Percentiles rank a stretch among this genome's conserved stretches.
phyloP scores from a whole-genome alignment of 2,888 invertebrate species.

The Phaedon cochleariae region DNA sequence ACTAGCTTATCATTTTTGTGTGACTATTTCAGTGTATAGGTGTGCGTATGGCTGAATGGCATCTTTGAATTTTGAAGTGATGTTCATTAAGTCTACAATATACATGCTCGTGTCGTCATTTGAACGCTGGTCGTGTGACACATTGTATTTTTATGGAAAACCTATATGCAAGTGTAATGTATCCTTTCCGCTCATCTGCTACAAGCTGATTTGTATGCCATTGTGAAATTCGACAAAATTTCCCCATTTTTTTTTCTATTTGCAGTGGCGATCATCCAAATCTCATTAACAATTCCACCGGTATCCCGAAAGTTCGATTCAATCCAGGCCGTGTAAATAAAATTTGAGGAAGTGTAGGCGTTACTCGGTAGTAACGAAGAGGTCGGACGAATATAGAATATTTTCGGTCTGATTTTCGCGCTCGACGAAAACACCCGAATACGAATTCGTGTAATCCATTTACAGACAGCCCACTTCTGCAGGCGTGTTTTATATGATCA shows the following conservation, averaged over 20 bases:
- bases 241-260: not conserved
- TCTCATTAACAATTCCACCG: slow-evolving; percentile 8
- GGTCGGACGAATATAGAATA: slow-evolving; percentile 52
- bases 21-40: too few relatives aligned
- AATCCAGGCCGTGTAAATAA: slow-evolving; percentile 25
- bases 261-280: slow-evolving; percentile 4
- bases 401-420: slow-evolving; percentile 49
- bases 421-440: slow-evolving; percentile 41
- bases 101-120: too few relatives aligned
- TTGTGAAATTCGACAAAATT: not conserved
- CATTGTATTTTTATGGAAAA: too few relatives aligned
- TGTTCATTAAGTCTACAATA: too few relatives aligned
- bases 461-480: slow-evolving; percentile 53
- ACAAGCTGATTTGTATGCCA: not conserved
- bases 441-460: slow-evolving; percentile 52
- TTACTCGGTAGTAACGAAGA: slow-evolving; percentile 32
- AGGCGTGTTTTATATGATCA: slow-evolving; percentile 55
- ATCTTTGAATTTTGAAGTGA: too few relatives aligned
- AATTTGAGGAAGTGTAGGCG: slow-evolving; percentile 30
- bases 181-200: too few relatives aligned
- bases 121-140: too few relatives aligned
- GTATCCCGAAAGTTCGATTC: slow-evolving; percentile 11
- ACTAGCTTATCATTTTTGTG: too few relatives aligned
- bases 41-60: too few relatives aligned
- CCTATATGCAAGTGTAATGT: too few relatives aligned